These are phyloP conservation scores for Ceuthmochares aereus DNA, from an alignment of 2,113 vertebrate genomes.

Conservation along the genomic window DNA sequence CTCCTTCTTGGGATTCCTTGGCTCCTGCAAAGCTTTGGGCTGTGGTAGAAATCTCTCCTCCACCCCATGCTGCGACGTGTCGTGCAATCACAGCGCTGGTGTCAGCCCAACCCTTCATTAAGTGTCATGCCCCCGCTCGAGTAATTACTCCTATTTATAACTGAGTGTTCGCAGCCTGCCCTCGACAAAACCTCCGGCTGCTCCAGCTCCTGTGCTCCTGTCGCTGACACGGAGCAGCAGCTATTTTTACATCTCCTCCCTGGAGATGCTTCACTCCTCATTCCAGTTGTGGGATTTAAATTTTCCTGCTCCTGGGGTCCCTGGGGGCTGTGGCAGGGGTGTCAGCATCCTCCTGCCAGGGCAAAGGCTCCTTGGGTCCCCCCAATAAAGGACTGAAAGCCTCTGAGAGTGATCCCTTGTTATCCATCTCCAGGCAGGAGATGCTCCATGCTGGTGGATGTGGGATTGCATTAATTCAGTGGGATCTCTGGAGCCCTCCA, in stretches of 20 bases:
- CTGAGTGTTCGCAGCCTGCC: background rate
- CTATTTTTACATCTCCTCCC: slow-evolving; percentile 51
- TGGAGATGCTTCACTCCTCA: background rate
- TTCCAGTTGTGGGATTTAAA: background rate
- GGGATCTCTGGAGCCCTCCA: background rate
- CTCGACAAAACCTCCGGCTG: background rate
- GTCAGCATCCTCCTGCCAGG: background rate
- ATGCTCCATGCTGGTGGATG: accelerated
- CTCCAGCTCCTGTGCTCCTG: background rate
- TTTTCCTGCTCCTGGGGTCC: accelerated
- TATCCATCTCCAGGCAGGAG: background rate
- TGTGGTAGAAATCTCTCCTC: accelerated
- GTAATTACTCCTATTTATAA: slow-evolving; percentile 40
- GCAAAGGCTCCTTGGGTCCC: accelerated
- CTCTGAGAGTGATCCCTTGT: accelerated
- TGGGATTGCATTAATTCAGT: accelerated
- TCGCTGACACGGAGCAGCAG: background rate
- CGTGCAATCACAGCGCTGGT: background rate
- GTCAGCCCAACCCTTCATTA: background rate
- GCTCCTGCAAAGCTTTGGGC: accelerated
- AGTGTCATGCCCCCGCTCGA: background rate
- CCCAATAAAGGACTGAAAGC: accelerated
- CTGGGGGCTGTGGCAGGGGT: accelerated
- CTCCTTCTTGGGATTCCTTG: background rate
- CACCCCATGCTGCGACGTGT: background rate